A percentile compares a stretch with the other conserved stretches of the same genome.
Evolutionary conservation across 2,888 invertebrate genomes (phyloP).

Genomic region (Steinernema hermaphroditum): DNA sequence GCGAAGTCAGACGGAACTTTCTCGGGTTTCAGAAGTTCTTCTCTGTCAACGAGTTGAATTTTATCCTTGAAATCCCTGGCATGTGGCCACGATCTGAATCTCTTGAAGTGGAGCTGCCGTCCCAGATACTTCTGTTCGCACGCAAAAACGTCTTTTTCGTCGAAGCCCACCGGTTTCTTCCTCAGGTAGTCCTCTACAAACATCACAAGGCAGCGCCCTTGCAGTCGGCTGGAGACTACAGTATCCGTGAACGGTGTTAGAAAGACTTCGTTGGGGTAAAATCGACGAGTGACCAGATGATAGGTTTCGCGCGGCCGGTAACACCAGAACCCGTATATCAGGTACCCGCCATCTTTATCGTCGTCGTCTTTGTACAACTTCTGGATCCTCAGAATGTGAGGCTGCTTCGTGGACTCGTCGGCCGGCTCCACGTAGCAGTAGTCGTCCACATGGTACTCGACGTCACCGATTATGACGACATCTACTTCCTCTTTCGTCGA

Average conservation of each 20-base stretch:
- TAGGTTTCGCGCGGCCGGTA: slow-evolving; percentile 91
- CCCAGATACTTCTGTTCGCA: slow-evolving; percentile 93
- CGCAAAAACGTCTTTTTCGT: slow-evolving; percentile 90
- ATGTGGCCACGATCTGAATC: slow-evolving; percentile 57
- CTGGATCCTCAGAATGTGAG: slow-evolving; percentile 83
- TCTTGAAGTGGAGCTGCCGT: slow-evolving; percentile 67
- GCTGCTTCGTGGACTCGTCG: slow-evolving; percentile 62
- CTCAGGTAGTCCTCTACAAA: slow-evolving; percentile 92
- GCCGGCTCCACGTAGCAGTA: slow-evolving; percentile 80
- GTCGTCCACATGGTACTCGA: slow-evolving; percentile 81
- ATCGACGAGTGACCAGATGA: slow-evolving; percentile 90
- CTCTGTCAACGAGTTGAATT: slow-evolving; percentile 75
- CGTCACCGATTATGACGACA: slow-evolving; percentile 73
- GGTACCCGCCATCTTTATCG: slow-evolving; percentile 70
- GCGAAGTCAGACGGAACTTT: slow-evolving; percentile 37
- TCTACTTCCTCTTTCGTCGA: slow-evolving; percentile 63
- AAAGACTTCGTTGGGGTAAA: slow-evolving; percentile 87
- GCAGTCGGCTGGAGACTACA: slow-evolving; percentile 81
- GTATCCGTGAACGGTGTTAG: slow-evolving; percentile 86
- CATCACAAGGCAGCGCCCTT: slow-evolving; percentile 88
- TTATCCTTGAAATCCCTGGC: slow-evolving; percentile 67
- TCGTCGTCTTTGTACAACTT: slow-evolving; percentile 79
- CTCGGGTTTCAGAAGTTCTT: slow-evolving; percentile 73
- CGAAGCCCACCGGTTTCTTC: slow-evolving; percentile 71
- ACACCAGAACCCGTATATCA: slow-evolving; percentile 80